Evolutionary conservation across 2,888 invertebrate species (phyloP), one percentile per base, ranked within the genome.

Genomic region (Cephus spinipes): DNA sequence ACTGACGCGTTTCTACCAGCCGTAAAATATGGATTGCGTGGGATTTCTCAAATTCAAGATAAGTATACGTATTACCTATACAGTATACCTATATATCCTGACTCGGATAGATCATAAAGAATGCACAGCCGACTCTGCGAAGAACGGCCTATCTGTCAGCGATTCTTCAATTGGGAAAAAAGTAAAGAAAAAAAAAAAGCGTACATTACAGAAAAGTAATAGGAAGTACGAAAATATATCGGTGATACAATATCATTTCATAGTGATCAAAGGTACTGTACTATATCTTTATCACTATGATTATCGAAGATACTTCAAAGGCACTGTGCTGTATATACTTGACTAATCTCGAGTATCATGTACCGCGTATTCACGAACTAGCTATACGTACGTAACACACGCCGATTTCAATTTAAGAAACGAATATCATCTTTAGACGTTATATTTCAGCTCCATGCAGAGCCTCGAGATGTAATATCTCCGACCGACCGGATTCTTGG

Each of bases 51-150:
- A 55, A 55, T 55, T 55, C 55, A 55, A 55, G 23, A 23, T 55
- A 23, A 55, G 23, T 23, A 55, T 55, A 55, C 40, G 40, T 55
- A 12, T 35, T 35, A 12, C 3, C 35, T 12, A 35, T 23, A 0
- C 1, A 2, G 34, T 55, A 55, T 9, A 55, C 9, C 55, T 23
- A 55, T 23, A 6, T 23, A 55, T 9, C 23, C 2, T 23, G 55
- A 55, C 55, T 55, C 55, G 55, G 23, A 55, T 77, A 71, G 55
- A 75, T 55, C 55, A 34, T 79, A 74, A 79, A 80, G 77, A 77
- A 80, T 80, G 77, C 73, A 80, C 73, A 77, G 75, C 55, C 30
- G 12, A 12, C 75, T 55, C 6, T 9, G 6, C 15, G 55, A 55
- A 23, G 23, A 1, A 23, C 2, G 2, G 9, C 6, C 23, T 69